A percentile compares a stretch with the other conserved stretches of the same genome.
phyloP scores from a whole-genome alignment of 2,113 vertebrate species.

The Haemorhous mexicanus region DNA sequence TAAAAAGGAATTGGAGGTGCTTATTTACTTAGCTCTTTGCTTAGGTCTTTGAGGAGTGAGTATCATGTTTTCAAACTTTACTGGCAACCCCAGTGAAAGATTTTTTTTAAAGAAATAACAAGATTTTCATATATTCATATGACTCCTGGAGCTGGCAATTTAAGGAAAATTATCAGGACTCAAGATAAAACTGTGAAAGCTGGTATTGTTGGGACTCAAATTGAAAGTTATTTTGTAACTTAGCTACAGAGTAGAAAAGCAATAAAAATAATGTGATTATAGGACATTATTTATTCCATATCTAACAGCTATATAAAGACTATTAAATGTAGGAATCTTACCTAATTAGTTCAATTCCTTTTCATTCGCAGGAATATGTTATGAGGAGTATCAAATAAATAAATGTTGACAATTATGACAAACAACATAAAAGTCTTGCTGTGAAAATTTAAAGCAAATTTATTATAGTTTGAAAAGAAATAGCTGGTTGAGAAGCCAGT shows the following conservation, averaged over 20 bases:
- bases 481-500: constrained; percentile 19
- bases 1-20: neutral
- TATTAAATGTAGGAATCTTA: neutral
- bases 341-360: neutral
- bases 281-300: neutral
- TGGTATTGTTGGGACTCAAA: neutral
- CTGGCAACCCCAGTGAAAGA: neutral
- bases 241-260: neutral
- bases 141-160: neutral
- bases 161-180: neutral
- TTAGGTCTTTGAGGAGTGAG: neutral
- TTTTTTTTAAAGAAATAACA: neutral
- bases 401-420: neutral
- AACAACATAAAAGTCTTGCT: neutral
- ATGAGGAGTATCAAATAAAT: neutral
- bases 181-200: neutral
- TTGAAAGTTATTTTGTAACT: neutral
- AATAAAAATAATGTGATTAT: neutral
- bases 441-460: neutral
- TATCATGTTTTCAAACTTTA: neutral
- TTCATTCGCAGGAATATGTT: neutral
- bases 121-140: neutral
- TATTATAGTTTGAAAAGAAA: constrained; percentile 1
- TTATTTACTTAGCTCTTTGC: neutral
- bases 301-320: neutral